Conservation (phyloP, 2,113 vertebrate species). For the Tor tambroides region DNA sequence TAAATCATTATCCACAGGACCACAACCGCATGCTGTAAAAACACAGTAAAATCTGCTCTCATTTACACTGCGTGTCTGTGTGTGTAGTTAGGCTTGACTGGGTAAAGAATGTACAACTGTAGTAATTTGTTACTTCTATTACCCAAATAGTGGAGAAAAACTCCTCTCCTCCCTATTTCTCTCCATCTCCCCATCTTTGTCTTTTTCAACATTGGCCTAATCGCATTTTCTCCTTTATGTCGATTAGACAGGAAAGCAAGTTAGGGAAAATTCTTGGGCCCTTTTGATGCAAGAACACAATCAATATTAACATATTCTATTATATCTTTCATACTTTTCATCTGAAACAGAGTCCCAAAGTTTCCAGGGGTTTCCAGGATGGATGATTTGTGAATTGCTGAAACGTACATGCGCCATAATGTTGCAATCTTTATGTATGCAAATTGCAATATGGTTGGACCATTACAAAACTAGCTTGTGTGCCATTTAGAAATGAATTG, state of each 20-base stretch:
- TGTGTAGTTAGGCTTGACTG: conserved; percentile 52
- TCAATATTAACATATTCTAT: too few species aligned
- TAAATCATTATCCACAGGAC: conserved; percentile 61
- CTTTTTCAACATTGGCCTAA: neutral
- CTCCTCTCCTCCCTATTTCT: conserved; percentile 1
- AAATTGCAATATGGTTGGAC: neutral
- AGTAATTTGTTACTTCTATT: conserved; percentile 49
- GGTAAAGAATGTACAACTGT: conserved; percentile 56
- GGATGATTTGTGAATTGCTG: neutral
- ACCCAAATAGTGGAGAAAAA: conserved; percentile 13
- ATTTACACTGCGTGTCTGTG: conserved; percentile 48
- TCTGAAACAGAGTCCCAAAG: neutral
- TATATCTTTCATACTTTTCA: neutral
- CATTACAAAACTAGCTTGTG: neutral
- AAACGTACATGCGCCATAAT: neutral
- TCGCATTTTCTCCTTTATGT: neutral
- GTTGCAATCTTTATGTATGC: neutral
- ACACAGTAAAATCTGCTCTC: conserved; percentile 52
- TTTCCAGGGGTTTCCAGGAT: neutral
- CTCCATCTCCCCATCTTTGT: conserved; percentile 17
- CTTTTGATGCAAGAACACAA: too few species aligned
- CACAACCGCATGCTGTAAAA: conserved; percentile 63
- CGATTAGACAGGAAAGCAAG: neutral
- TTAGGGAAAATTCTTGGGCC: neutral
- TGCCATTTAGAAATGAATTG: neutral